These are phyloP conservation scores for Pyrgilauda ruficollis DNA, from an alignment of 2,113 vertebrate genomes.

Conservation along the genomic window DNA sequence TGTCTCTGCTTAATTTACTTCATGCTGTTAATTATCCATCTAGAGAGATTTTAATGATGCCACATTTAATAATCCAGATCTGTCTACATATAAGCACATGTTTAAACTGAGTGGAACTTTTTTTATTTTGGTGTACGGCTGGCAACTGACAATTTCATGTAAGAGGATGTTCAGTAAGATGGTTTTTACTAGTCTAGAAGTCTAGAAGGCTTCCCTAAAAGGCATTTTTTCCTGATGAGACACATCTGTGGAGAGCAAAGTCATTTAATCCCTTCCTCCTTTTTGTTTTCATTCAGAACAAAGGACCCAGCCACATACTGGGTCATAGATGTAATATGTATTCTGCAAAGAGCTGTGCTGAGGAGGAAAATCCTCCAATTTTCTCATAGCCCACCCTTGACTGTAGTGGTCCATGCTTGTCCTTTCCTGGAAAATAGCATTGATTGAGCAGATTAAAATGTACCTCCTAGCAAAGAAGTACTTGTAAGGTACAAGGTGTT, in stretches of 20 bases:
- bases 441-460: background rate
- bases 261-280: background rate
- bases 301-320: background rate
- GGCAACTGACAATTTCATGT: background rate
- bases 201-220: background rate
- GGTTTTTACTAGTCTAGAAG: background rate
- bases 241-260: background rate
- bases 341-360: background rate
- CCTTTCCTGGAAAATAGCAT: background rate
- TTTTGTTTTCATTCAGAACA: background rate
- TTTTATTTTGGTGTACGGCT: background rate
- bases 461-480: background rate
- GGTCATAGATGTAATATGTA: background rate
- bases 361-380: background rate
- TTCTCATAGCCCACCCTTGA: background rate
- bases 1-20: constrained; percentile 60
- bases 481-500: background rate
- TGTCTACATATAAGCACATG: background rate
- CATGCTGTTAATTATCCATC: constrained; percentile 56
- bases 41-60: constrained; percentile 53
- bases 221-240: background rate
- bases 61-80: constrained; percentile 40
- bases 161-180: background rate
- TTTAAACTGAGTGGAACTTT: background rate
- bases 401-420: background rate